These are phyloP conservation scores for Athalia circularis DNA, from an alignment of 2,888 invertebrate genomes.

Conservation along the genomic window DNA sequence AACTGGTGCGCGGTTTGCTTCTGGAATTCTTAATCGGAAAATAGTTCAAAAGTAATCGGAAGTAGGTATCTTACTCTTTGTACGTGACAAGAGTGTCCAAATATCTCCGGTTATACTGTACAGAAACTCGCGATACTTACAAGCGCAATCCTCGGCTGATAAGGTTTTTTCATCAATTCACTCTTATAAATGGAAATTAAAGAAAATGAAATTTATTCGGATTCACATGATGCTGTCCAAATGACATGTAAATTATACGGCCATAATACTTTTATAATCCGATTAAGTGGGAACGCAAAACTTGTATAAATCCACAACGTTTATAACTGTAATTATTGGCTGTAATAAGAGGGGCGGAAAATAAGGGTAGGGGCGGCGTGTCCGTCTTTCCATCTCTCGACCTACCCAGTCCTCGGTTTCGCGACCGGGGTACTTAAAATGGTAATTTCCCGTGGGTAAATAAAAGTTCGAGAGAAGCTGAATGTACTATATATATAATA, in stretches of 20 bases:
- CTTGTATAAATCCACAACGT: conserved; percentile 8
- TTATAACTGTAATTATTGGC: conserved; percentile 28
- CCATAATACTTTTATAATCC: conserved; percentile 8
- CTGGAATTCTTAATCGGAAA: conserved; percentile 30
- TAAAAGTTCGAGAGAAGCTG: conserved; percentile 18
- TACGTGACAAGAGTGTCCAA: background rate
- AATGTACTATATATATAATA: no score
- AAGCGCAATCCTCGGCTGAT: no score
- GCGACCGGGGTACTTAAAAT: conserved; percentile 32
- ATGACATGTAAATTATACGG: background rate
- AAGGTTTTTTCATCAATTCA: no score
- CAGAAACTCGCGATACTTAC: no score
- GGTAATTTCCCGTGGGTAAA: conserved; percentile 44
- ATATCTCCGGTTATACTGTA: background rate
- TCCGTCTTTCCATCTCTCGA: conserved; percentile 8
- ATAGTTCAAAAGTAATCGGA: conserved; percentile 12
- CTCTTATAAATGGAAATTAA: background rate
- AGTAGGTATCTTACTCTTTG: conserved; percentile 3
- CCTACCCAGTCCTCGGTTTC: background rate
- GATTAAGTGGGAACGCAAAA: background rate
- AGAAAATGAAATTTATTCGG: background rate
- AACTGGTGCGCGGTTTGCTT: background rate
- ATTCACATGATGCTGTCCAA: background rate
- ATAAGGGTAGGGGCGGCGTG: background rate
- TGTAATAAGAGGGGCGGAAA: background rate